Evolutionary conservation across 2,888 invertebrate genomes (phyloP), one percentile per base, ranked within the genome.

Genomic region (Temnothorax unifasciatus): DNA sequence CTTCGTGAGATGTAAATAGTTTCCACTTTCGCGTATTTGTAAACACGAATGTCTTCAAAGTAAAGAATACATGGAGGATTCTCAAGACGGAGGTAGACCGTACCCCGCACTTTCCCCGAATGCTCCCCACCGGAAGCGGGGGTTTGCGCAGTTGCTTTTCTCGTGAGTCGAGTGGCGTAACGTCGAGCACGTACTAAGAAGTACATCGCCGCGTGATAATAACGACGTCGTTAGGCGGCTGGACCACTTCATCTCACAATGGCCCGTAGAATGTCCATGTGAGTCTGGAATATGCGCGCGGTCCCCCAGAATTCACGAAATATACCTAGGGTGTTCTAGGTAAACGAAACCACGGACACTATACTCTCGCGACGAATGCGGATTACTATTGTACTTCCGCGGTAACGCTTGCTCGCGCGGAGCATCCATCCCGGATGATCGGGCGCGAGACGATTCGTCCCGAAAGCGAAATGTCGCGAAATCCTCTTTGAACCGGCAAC

Each of bases 151-250:
- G 64, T 75, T 57, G 77, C 83, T 86, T 83, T 88, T 86, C 88
- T 90, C 83, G 64, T 52, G 54, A 84, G 82, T 85, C 83, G 59
- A 89, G 86, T 57, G 76, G 75, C 87, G 84, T 89, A 77, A 82
- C 74, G 84, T 89, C 77, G 68, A 90, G 90, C 79, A 74, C 69
- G 84, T 66, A 85, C 81, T 69, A 84, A 83, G 89, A 89, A 89
- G 85, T 86, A 85, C 68, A 83, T 83, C 76, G 76, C 81, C 75
- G 75, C 88, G 88, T 88, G 77, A 90, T 90, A 90, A 90, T 90
- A 90, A 90, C 89, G 89, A 90, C 85, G 85, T 90, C 90, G 89
- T 90, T 90, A 90, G 89, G 38, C 68, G 87, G 84, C 85, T 66
- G 83, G 86, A 82, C 77, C 66, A 75, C 76, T 82, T 79, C 84